These are phyloP conservation scores for Silurus asotus DNA, from an alignment of 2,113 vertebrate genomes.

Conservation along the genomic window DNA sequence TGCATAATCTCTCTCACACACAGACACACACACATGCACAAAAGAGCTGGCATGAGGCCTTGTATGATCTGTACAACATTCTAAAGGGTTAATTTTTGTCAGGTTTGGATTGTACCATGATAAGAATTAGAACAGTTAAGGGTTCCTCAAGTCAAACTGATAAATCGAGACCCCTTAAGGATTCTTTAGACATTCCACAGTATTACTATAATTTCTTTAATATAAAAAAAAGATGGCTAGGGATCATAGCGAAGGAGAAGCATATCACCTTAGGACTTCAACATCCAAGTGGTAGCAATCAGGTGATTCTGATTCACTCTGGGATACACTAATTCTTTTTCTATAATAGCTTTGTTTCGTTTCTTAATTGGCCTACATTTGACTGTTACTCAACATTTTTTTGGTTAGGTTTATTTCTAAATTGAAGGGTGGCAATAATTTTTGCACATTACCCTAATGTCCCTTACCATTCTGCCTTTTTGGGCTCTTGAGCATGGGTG, in stretches of 20 bases:
- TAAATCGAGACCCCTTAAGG: background rate
- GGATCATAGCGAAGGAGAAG: background rate
- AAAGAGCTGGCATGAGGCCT: slow-evolving; percentile 23
- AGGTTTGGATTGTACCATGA: slow-evolving; percentile 7
- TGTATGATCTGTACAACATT: background rate
- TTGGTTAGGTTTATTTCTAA: background rate
- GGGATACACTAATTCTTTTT: background rate
- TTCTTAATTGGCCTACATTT: background rate
- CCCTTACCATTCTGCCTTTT: too few species aligned
- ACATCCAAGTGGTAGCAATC: background rate
- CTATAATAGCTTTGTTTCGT: background rate
- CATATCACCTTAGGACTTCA: background rate
- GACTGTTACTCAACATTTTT: background rate
- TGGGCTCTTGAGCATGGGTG: background rate
- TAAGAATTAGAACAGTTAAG: background rate
- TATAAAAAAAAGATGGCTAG: background rate
- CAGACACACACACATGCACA: background rate
- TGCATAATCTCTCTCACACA: slow-evolving; percentile 57
- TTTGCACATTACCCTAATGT: too few species aligned
- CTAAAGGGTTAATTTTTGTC: background rate
- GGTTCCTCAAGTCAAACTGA: background rate
- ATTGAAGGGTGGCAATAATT: background rate
- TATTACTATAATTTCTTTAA: background rate
- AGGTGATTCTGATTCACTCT: background rate
- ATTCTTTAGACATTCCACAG: background rate